These are phyloP conservation scores for Drosophila yooni DNA, from an alignment of 2,888 invertebrate species.

Conservation along the genomic window DNA sequence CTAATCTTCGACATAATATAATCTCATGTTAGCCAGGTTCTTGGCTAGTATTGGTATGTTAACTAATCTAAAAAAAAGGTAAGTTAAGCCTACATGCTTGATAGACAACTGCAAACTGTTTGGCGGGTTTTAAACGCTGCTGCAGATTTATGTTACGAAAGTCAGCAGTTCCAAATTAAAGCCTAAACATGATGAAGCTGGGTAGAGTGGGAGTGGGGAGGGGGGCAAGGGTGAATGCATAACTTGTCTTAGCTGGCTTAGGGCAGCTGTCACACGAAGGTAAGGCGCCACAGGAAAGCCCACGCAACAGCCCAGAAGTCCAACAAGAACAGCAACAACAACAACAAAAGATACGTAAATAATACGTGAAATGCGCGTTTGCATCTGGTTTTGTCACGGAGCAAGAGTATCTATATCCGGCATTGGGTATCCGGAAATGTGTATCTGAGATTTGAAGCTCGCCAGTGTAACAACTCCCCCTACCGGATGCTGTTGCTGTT, in stretches of 20 bases:
- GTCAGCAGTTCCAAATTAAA: slow-evolving; percentile 12
- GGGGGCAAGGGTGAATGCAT: not conserved
- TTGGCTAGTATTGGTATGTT: not conserved
- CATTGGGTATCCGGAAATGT: not conserved
- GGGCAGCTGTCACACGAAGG: slow-evolving; percentile 40
- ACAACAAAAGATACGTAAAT: slow-evolving; percentile 13
- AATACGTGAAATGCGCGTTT: slow-evolving; percentile 3
- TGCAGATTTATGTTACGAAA: slow-evolving; percentile 7
- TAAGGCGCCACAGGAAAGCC: slow-evolving; percentile 5
- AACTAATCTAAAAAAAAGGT: not conserved
- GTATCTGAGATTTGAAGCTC: slow-evolving; percentile 26
- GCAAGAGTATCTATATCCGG: not conserved
- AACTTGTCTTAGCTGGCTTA: slow-evolving; percentile 53
- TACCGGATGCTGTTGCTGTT: slow-evolving; percentile 21
- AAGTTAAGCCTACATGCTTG: not conserved
- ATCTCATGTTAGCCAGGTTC: not conserved
- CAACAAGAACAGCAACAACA: not conserved
- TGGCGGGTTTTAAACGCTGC: slow-evolving; percentile 1
- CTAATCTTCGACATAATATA: not conserved
- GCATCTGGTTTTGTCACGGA: slow-evolving; percentile 5
- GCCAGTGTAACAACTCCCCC: not conserved
- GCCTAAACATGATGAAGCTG: not conserved
- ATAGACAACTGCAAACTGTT: not conserved
- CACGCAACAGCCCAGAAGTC: slow-evolving; percentile 3
- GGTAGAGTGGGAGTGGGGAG: not conserved